A percentile compares a stretch with the other conserved stretches of the same genome.
Conservation (phyloP, 2,888 invertebrate genomes). For the Cerceris rybyensis region DNA sequence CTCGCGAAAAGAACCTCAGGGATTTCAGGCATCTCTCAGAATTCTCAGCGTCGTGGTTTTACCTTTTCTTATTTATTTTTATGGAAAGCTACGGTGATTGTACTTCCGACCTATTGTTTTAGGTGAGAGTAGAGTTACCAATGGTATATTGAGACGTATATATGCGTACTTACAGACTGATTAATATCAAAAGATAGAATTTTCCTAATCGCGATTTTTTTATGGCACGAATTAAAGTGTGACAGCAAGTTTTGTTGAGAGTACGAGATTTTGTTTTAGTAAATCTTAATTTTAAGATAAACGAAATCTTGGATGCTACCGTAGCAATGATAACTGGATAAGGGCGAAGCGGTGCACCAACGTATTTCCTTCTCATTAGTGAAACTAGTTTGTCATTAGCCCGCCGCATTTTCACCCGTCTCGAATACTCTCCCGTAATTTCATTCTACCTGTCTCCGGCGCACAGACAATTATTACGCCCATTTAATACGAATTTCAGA, state of each 20-base stretch:
- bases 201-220: background rate
- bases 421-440: constrained; percentile 34
- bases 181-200: too few relatives aligned
- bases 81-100: too few relatives aligned
- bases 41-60: too few relatives aligned
- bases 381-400: constrained; percentile 53
- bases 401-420: constrained; percentile 11
- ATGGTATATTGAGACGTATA: too few relatives aligned
- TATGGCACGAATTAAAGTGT: background rate
- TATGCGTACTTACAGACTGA: too few relatives aligned
- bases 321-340: constrained; percentile 45
- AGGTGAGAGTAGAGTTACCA: too few relatives aligned
- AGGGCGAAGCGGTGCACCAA: constrained; percentile 32
- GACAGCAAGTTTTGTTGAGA: background rate
- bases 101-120: too few relatives aligned
- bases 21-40: background rate
- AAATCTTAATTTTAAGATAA: background rate
- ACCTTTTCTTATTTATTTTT: too few relatives aligned
- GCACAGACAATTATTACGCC: constrained; percentile 53
- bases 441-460: constrained; percentile 36
- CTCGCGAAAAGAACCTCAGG: background rate
- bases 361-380: constrained; percentile 49
- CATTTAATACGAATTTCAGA: constrained; percentile 51
- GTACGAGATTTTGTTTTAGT: background rate
- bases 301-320: background rate